phyloP scores from a whole-genome alignment of 1,140 invertebrate species.

The Zophobas morio region DNA sequence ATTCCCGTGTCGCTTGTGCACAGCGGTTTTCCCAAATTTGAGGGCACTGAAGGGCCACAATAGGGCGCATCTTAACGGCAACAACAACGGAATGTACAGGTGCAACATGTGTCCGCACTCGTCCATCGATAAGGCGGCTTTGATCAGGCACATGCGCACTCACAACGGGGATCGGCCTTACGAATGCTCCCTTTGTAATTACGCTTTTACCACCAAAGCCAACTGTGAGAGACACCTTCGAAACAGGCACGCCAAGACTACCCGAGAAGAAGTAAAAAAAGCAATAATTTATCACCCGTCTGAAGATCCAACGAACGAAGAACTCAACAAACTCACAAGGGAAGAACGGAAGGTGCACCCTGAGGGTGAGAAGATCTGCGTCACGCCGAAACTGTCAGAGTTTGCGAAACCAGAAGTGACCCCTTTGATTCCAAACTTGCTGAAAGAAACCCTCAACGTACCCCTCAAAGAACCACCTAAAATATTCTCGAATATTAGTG shows the following conservation, averaged over 20 bases:
- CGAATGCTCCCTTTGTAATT: conserved; percentile 93
- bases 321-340: conserved; percentile 72
- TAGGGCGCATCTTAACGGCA: conserved; percentile 80
- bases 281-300: conserved; percentile 89
- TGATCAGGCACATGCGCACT: conserved; percentile 90
- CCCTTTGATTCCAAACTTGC: conserved; percentile 51
- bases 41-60: conserved; percentile 92
- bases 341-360: conserved; percentile 69
- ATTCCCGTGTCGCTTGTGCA: conserved; percentile 90
- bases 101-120: conserved; percentile 95
- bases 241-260: conserved; percentile 88
- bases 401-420: conserved; percentile 48
- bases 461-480: conserved; percentile 49
- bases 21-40: conserved; percentile 88
- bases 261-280: conserved; percentile 88
- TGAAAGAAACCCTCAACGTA: conserved; percentile 52
- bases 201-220: conserved; percentile 96
- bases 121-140: conserved; percentile 90
- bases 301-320: conserved; percentile 84
- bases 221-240: conserved; percentile 92
- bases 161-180: conserved; percentile 97
- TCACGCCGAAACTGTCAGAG: conserved; percentile 58
- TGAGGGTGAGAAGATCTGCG: conserved; percentile 61
- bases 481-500: conserved; percentile 50
- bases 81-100: conserved; percentile 82